These are phyloP conservation scores for Zoanthus sociatus DNA, from an alignment of 92 coral and sea anemone genomes.

Conservation along the genomic window DNA sequence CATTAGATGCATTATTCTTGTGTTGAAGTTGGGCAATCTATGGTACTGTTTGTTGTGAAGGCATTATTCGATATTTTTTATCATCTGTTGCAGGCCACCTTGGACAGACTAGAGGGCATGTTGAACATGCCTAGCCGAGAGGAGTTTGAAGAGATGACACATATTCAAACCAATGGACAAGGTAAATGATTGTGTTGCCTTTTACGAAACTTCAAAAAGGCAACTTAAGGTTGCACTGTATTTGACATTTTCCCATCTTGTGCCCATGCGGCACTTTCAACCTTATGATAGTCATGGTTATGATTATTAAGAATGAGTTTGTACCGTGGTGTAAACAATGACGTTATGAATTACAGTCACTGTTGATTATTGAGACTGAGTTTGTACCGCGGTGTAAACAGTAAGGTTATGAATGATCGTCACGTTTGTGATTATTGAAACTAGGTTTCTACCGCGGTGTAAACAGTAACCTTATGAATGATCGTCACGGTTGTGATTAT, in stretches of 20 bases:
- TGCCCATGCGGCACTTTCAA: not conserved
- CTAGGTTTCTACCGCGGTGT: too few relatives aligned
- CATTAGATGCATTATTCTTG: too few relatives aligned
- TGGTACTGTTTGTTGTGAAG: not conserved
- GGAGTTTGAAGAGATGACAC: slow-evolving; percentile 78
- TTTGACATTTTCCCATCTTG: not conserved
- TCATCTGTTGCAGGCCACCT: slow-evolving; percentile 72
- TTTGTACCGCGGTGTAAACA: too few relatives aligned
- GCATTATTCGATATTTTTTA: not conserved
- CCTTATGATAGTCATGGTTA: too few relatives aligned
- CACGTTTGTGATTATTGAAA: too few relatives aligned
- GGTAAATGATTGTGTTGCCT: slow-evolving; percentile 19
- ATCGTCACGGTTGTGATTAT: too few relatives aligned
- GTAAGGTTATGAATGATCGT: too few relatives aligned
- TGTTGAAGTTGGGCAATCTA: not conserved
- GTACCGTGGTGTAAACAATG: too few relatives aligned
- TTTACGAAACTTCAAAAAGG: not conserved
- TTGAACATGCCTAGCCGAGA: slow-evolving; percentile 80
- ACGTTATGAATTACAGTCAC: too few relatives aligned
- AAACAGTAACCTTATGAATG: too few relatives aligned
- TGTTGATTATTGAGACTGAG: too few relatives aligned
- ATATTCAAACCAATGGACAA: slow-evolving; percentile 59
- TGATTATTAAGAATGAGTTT: too few relatives aligned
- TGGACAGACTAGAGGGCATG: slow-evolving; percentile 82
- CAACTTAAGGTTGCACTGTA: not conserved